phyloP scores from a whole-genome alignment of 37 sponge, comb jelly and placozoan genomes.

The Chondrosia reniformis region DNA sequence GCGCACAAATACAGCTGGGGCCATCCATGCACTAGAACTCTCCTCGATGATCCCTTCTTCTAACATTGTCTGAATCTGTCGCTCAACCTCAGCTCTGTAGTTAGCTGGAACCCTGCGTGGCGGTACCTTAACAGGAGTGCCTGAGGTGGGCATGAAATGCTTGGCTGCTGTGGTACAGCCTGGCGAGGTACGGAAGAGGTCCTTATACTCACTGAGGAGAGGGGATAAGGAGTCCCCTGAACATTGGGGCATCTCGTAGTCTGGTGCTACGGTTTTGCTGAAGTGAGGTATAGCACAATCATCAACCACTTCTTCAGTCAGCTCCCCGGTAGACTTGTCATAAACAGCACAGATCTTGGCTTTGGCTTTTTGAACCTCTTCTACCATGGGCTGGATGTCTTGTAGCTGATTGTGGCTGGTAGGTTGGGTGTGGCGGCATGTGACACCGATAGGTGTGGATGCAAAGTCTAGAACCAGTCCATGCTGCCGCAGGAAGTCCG shows the following conservation, averaged over 20 bases:
- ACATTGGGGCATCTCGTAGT: constrained; percentile 1
- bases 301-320: constrained; percentile 17
- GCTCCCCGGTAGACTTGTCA: neutral
- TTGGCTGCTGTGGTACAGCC: neutral
- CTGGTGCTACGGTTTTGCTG: neutral
- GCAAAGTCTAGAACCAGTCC: constrained; percentile 1
- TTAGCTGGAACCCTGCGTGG: constrained; percentile 12
- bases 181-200: constrained; percentile 7
- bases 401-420: neutral
- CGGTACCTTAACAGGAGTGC: constrained; percentile 13
- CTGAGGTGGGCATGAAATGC: constrained; percentile 12
- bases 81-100: constrained; percentile 19
- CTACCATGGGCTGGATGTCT: neutral
- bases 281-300: constrained; percentile 46
- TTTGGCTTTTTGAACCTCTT: constrained; percentile 7
- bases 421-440: neutral
- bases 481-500: constrained; percentile 13
- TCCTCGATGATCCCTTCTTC: constrained; percentile 22
- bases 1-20: constrained; percentile 15
- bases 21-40: constrained; percentile 22
- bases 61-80: constrained; percentile 14
- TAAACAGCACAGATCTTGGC: constrained; percentile 30
- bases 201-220: neutral
- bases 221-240: neutral
- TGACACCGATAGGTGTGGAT: neutral